phyloP scores from a whole-genome alignment of 2,113 vertebrate species.

The Capreolus pygargus region DNA sequence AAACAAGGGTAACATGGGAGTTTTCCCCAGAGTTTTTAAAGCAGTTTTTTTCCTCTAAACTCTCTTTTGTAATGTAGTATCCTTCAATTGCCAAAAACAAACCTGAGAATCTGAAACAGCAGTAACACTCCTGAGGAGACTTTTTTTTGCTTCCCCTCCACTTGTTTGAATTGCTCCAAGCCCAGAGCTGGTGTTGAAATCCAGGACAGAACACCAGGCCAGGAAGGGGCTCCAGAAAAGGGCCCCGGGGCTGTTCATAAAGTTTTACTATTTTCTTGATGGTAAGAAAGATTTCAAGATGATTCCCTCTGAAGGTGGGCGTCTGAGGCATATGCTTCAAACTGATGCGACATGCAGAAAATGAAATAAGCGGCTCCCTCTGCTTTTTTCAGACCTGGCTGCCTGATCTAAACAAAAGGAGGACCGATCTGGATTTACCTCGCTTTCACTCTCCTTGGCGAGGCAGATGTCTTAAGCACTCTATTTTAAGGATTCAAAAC shows the following conservation, averaged over 20 bases:
- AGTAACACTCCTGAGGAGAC: background rate
- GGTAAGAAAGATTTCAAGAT: background rate
- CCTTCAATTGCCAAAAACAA: background rate
- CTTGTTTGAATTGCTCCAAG: background rate
- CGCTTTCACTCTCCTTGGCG: conserved; percentile 8
- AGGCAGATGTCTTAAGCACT: conserved; percentile 57
- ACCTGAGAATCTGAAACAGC: background rate
- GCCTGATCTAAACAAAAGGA: conserved; percentile 28
- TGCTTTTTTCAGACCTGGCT: background rate
- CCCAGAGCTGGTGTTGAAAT: background rate
- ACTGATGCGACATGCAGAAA: background rate
- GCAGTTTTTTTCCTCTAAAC: background rate
- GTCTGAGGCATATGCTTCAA: background rate
- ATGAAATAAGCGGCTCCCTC: background rate
- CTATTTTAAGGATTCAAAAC: conserved; percentile 67
- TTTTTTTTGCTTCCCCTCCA: background rate
- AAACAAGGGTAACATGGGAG: background rate
- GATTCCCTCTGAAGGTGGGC: background rate
- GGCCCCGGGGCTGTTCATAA: background rate
- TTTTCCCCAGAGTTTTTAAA: conserved; percentile 2
- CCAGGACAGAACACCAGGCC: background rate
- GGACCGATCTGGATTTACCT: background rate
- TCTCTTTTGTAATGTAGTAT: background rate
- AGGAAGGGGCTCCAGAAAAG: background rate
- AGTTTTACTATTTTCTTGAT: background rate